A percentile compares a stretch with the other conserved stretches of the same genome.
phyloP scores from a whole-genome alignment of 2,888 invertebrate species.

The Neocrepidodera transversa region DNA sequence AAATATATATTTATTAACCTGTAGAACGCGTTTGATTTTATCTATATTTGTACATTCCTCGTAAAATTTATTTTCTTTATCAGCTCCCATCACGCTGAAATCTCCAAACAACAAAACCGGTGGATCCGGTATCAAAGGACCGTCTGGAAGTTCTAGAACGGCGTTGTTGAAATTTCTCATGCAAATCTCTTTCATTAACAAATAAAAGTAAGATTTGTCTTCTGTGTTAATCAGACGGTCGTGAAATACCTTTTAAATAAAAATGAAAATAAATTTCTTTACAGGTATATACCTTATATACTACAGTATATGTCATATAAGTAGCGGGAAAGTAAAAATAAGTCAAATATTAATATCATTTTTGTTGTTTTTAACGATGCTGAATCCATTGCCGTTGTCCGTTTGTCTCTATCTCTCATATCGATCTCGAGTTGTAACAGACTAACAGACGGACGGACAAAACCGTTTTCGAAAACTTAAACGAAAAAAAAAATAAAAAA shows the following conservation, averaged over 20 bases:
- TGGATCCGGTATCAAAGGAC: slow-evolving; percentile 66
- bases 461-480: too few relatives aligned
- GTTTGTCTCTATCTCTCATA: too few relatives aligned
- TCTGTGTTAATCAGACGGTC: slow-evolving; percentile 79
- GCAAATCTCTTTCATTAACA: slow-evolving; percentile 73
- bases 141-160: slow-evolving; percentile 68
- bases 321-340: too few relatives aligned
- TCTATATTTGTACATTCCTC: slow-evolving; percentile 80
- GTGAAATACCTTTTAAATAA: slow-evolving; percentile 72
- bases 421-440: not conserved
- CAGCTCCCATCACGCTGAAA: slow-evolving; percentile 78
- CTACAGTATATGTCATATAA: too few relatives aligned
- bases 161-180: slow-evolving; percentile 68
- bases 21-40: slow-evolving; percentile 74
- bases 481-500: too few relatives aligned
- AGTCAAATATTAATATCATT: too few relatives aligned
- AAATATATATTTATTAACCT: slow-evolving; percentile 60
- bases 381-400: too few relatives aligned
- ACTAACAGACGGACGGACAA: too few relatives aligned
- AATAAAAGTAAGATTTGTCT: slow-evolving; percentile 83
- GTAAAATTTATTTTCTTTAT: slow-evolving; percentile 77
- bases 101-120: slow-evolving; percentile 80
- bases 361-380: too few relatives aligned
- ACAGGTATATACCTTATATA: too few relatives aligned
- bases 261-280: too few relatives aligned